Evolutionary conservation across 2,797 vertebrate genomes (phyloP).

Genomic region (Coracias cyanogaster): DNA sequence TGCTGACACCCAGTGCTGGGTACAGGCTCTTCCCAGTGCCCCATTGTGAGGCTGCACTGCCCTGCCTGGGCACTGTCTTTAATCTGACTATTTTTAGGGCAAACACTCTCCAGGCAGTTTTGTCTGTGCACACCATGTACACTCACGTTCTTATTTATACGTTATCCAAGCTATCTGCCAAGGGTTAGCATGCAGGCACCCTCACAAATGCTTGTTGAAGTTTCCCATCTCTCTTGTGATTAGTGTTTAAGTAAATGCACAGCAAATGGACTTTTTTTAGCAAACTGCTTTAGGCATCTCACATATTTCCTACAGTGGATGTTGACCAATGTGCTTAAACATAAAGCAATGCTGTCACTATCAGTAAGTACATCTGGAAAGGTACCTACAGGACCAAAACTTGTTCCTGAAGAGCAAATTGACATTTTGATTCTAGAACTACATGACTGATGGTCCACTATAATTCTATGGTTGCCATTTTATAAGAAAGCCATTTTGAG

Average conservation of each 20-base stretch:
- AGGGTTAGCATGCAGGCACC: not conserved
- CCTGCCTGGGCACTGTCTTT: not conserved
- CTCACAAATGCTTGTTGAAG: not conserved
- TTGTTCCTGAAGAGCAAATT: not conserved
- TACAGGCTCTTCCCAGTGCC: not conserved
- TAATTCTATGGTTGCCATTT: not conserved
- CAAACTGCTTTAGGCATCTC: not conserved
- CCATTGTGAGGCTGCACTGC: accelerated
- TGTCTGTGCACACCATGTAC: accelerated
- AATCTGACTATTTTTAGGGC: not conserved
- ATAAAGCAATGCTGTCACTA: not conserved
- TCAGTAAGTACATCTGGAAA: not conserved
- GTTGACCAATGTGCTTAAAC: not conserved
- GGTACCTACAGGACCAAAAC: not conserved
- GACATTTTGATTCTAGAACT: not conserved
- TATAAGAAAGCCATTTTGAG: not conserved
- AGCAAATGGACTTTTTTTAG: not conserved
- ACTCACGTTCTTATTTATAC: not conserved
- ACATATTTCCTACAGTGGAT: not conserved
- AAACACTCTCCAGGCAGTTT: not conserved
- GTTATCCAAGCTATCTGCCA: not conserved
- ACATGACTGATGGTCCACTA: not conserved
- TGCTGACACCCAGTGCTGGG: not conserved
- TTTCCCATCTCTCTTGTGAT: accelerated
- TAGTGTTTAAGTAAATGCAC: not conserved